Percentiles rank a stretch among this genome's conserved stretches.
phyloP scores from a whole-genome alignment of 1,140 invertebrate species.

The Mycetomoellerius zeteki region DNA sequence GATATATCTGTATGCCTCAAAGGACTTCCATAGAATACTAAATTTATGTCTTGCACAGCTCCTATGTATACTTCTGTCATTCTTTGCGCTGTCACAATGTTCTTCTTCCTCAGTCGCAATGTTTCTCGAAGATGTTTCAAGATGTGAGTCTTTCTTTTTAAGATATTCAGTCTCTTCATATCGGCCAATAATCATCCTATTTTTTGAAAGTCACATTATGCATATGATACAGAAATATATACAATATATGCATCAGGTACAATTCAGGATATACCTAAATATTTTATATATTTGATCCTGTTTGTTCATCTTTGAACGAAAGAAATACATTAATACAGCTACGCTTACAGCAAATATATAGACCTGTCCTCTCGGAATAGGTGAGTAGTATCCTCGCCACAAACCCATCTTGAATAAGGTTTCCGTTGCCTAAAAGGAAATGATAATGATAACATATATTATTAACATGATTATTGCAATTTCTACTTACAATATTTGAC shows the following conservation, averaged over 20 bases:
- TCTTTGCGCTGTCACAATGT: not conserved
- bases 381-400: conserved; percentile 88
- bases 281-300: conserved; percentile 90
- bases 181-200: conserved; percentile 89
- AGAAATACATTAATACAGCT: conserved; percentile 88
- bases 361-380: conserved; percentile 90
- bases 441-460: conserved; percentile 18
- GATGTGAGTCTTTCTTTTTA: conserved; percentile 62
- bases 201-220: conserved; percentile 47
- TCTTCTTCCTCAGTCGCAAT: too few species aligned
- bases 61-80: conserved; percentile 56
- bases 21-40: conserved; percentile 83
- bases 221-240: not conserved
- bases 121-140: conserved; percentile 57
- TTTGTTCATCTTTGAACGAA: conserved; percentile 86
- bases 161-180: conserved; percentile 86
- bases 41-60: conserved; percentile 78
- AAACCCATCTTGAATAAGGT: conserved; percentile 92
- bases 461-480: not conserved
- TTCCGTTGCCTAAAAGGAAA: conserved; percentile 89
- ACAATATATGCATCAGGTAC: not conserved
- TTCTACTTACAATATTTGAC: conserved; percentile 91
- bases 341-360: conserved; percentile 89
- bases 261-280: conserved; percentile 86
- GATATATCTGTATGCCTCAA: conserved; percentile 85